A percentile compares a stretch with the other conserved stretches of the same genome.
Evolutionary conservation across 2,797 vertebrate genomes (phyloP).

Genomic region (Enteromius mattozi): DNA sequence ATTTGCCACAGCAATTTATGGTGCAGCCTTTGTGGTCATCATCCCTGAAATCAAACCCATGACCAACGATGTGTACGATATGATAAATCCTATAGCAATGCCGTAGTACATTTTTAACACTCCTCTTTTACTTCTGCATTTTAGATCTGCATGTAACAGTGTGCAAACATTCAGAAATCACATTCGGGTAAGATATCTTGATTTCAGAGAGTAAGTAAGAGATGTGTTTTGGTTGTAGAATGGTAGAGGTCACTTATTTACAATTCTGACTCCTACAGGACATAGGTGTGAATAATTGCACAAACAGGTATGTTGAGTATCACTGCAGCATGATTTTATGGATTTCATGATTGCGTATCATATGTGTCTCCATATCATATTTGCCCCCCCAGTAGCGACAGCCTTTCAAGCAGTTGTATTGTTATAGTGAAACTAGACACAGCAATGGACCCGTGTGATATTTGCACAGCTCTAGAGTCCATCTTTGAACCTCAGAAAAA

Average conservation of each 20-base stretch:
- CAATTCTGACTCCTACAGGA: neutral
- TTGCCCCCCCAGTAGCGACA: too few species aligned
- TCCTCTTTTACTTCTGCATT: neutral
- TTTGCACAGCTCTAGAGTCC: conserved; percentile 52
- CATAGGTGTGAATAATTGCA: neutral
- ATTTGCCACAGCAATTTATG: neutral
- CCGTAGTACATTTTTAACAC: neutral
- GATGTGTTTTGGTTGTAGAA: neutral
- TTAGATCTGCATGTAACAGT: conserved; percentile 38
- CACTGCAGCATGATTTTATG: too few species aligned
- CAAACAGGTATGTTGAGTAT: too few species aligned
- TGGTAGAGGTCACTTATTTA: neutral
- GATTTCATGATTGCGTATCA: too few species aligned
- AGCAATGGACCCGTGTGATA: conserved; percentile 55
- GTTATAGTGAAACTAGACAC: conserved; percentile 61
- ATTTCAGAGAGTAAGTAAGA: neutral
- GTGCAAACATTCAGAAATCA: neutral
- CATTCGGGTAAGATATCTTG: conserved; percentile 27
- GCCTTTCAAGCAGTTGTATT: too few species aligned
- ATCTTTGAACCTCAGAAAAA: conserved; percentile 24
- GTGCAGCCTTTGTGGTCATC: neutral
- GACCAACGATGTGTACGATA: neutral
- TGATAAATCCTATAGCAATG: neutral
- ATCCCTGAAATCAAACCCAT: neutral
- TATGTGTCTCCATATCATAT: too few species aligned